These are phyloP conservation scores for cat (Felis catus) DNA, from an alignment of 2,113 vertebrate species.

Conservation along the genomic window DNA sequence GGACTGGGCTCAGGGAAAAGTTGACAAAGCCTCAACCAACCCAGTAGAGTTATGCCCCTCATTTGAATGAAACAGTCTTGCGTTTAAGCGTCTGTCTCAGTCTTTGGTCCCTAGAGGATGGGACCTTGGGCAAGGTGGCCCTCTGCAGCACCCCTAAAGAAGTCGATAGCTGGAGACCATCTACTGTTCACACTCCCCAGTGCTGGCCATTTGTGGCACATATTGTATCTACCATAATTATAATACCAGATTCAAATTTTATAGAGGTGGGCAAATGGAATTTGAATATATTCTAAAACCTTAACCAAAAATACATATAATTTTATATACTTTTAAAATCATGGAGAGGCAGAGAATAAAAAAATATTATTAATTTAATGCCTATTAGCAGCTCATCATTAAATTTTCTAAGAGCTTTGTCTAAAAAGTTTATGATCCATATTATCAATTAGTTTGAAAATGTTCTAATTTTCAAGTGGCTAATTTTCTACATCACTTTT, in stretches of 20 bases:
- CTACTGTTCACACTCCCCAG: not conserved
- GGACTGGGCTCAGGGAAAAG: not conserved
- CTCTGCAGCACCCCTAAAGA: not conserved
- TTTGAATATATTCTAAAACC: not conserved
- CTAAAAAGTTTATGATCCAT: not conserved
- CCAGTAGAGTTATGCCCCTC: not conserved
- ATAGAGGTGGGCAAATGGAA: not conserved
- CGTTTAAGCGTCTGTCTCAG: not conserved
- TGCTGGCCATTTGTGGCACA: not conserved
- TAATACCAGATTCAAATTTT: not conserved
- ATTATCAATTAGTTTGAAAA: not conserved
- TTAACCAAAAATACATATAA: not conserved
- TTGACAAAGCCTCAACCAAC: not conserved
- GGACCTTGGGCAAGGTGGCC: not conserved
- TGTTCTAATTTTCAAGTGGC: not conserved
- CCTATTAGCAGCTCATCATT: not conserved
- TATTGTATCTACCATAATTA: not conserved
- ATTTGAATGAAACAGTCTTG: not conserved
- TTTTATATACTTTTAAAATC: not conserved
- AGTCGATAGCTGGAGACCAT: not conserved
- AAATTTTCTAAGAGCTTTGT: not conserved
- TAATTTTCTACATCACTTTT: not conserved
- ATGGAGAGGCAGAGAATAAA: not conserved
- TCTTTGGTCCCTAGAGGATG: not conserved
- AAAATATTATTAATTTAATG: not conserved